Base-by-base conservation (phyloP, 2,797 vertebrate species). In the Sebastes matsubarae region DNA sequence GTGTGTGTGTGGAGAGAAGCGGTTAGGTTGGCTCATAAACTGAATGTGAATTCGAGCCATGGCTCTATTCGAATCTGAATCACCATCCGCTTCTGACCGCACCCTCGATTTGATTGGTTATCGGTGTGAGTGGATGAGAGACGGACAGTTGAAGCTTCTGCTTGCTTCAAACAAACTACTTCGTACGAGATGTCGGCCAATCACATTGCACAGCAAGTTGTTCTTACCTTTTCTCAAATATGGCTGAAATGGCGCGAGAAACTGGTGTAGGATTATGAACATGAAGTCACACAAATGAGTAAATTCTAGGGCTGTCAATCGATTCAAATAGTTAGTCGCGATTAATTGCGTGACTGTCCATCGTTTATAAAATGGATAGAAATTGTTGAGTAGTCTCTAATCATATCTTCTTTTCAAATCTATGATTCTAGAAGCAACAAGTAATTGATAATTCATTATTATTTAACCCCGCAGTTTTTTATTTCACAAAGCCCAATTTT, bases 11-110 rank as follows among this genome's bases (percentile, higher is more conserved):
- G 24, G 9, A 22, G 55, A 76, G 50, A 75, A 75, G 75, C 24
- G 64, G 55, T 77, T 18, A 24, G 64, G 55, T 77, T 18, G n/a
- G 75, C 59, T 78, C 67, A 60, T 50, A 25, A 73, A 71, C 1
- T 72, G 24, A 82, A 64, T 73, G 54, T 68, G 42, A 64, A 46
- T 72, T 11, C 6, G 36, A 83, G 70, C 72, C 36, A 24, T 38
- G 63, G 8, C 59, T 83, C 73, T 29, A 46, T 83, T 74, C 75
- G 22, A 85, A 75, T 76, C 29, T 84, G 71, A 87, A 69, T 61
- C 46, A 25, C 20, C 24, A 2, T 72, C 54, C 58, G 11, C 20
- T 18, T 38, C 42, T 50, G 30, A 18, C 32, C 13, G 4, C 30
- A 22, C 1, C 25, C 54, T 36, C 12, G 4, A 70, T 81, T 78